A percentile compares a stretch with the other conserved stretches of the same genome.
These are phyloP conservation scores for Scomber japonicus DNA, from an alignment of 2,113 vertebrate species.

Conservation along the genomic window DNA sequence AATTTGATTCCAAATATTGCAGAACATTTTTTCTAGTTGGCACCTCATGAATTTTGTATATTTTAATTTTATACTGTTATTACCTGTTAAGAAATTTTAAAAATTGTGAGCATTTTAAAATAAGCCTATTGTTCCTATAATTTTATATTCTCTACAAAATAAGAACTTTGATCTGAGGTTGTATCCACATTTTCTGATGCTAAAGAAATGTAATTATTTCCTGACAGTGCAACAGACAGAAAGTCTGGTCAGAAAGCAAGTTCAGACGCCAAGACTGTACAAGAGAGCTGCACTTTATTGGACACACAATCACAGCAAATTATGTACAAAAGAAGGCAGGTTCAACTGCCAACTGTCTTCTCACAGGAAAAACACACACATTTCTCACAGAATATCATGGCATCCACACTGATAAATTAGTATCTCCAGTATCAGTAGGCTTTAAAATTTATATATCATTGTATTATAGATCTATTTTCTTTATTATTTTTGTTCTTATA, in stretches of 20 bases:
- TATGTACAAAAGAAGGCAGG: slow-evolving; percentile 87
- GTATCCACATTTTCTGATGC: not conserved
- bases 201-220: not conserved
- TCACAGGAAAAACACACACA: slow-evolving; percentile 86
- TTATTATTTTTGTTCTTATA: slow-evolving; percentile 84
- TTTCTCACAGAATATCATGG: slow-evolving; percentile 90
- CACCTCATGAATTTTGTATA: not conserved
- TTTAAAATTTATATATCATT: slow-evolving; percentile 82
- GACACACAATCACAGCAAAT: slow-evolving; percentile 88
- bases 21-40: not conserved
- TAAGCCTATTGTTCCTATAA: not conserved
- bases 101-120: slow-evolving; percentile 32
- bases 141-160: not conserved
- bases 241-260: slow-evolving; percentile 25
- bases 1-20: slow-evolving; percentile 13
- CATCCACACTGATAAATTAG: slow-evolving; percentile 89
- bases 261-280: slow-evolving; percentile 73
- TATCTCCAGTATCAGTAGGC: slow-evolving; percentile 81
- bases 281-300: slow-evolving; percentile 90
- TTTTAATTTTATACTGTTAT: not conserved
- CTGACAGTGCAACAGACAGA: not conserved
- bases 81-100: not conserved
- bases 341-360: slow-evolving; percentile 81
- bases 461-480: slow-evolving; percentile 85
- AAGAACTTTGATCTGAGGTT: not conserved